Evolutionary conservation across 2,797 vertebrate genomes (phyloP), one percentile per base, ranked within the genome.

Genomic region (Halcyon smyrnensis): DNA sequence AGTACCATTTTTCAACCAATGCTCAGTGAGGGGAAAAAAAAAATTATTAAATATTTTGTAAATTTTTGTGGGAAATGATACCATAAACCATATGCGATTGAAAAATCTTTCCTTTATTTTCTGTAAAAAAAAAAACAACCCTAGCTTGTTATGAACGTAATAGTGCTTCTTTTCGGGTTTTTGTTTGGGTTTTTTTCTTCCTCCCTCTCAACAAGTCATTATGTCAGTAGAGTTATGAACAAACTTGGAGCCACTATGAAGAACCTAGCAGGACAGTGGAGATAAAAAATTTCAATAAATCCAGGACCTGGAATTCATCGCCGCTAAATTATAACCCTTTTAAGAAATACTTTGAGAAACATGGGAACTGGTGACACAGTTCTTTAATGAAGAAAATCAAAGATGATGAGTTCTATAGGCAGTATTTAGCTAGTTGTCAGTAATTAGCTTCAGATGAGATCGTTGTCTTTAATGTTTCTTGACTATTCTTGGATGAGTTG

Each of bases 391-490:
- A 90, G 45, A 79, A 85, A 94, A 95, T 94, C 87, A 96, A 96
- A 97, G 93, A 96, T 95, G 68, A 88, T 77, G 88, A 84, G 53
- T 90, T 95, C 91, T 97, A 94, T 93, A 95, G 85, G 71, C 82
- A 91, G 36, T 78, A 93, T 65, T 93, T 80, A 96, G 91, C 84
- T 94, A 36, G 79, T 84, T 94, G 91, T 86, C 88, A 96, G 84
- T 93, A 96, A 97, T 96, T 92, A 91, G 88, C 90, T 96, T 87
- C 96, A 96, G 89, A 96, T 96, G 95, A 92, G 53, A 68, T 92
- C 92, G 54, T 39, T 53, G 90, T 95, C 94, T 95, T 95, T 94
- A 95, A 96, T 96, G 90, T 93, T 80, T 91, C 71, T 94, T 89
- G 79, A 90, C 88, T 96, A 57, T 81, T 73, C 84, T 91, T 93